phyloP scores from a whole-genome alignment of 23 tunicate genomes.

The Trididemnum miniatum region DNA sequence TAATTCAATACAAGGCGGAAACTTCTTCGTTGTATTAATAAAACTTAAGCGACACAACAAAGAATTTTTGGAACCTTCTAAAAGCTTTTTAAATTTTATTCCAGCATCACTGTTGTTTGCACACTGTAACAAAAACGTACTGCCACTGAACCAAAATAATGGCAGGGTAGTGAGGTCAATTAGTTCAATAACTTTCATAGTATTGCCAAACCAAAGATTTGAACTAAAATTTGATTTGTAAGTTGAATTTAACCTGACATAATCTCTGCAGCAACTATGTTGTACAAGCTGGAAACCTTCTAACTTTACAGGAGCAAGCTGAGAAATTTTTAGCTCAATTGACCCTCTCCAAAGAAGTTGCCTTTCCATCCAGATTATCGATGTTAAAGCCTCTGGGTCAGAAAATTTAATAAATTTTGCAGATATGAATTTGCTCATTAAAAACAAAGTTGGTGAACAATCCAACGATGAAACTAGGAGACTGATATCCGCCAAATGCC shows the following conservation, averaged over 20 bases:
- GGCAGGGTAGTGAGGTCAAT: constrained; percentile 37
- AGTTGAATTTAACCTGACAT: not conserved
- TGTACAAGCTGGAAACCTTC: not conserved
- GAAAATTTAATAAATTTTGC: no score
- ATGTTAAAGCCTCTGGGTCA: no score
- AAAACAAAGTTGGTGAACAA: not conserved
- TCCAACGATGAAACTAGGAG: not conserved
- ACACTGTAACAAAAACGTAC: constrained; percentile 15
- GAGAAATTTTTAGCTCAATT: not conserved
- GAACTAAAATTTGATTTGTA: not conserved
- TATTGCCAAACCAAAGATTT: constrained; percentile 34
- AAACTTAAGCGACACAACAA: constrained; percentile 23
- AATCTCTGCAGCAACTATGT: not conserved
- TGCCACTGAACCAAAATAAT: not conserved
- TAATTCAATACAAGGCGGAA: constrained; percentile 27
- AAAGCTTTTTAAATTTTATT: not conserved
- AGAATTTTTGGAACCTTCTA: not conserved
- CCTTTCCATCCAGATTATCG: no score
- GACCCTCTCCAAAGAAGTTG: constrained; percentile 33
- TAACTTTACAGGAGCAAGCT: not conserved
- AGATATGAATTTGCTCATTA: not conserved
- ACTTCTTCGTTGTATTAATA: not conserved
- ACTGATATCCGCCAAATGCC: constrained; percentile 51
- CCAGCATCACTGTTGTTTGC: not conserved
- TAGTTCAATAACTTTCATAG: constrained; percentile 25